phyloP scores from a whole-genome alignment of 2,113 vertebrate species.

The Numenius arquata region DNA sequence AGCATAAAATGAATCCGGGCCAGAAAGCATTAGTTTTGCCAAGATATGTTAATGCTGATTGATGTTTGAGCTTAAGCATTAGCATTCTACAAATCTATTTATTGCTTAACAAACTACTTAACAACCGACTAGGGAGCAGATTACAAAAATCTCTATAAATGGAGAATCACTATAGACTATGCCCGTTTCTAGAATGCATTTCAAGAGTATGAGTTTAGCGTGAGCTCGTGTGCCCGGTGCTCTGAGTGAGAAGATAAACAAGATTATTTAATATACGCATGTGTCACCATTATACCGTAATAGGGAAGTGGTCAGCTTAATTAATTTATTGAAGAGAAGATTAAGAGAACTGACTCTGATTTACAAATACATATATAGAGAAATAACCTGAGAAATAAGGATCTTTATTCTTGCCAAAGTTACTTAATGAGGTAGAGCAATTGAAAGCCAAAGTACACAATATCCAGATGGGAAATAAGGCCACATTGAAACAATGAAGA shows the following conservation, averaged over 20 bases:
- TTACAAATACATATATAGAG: background rate
- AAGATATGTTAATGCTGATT: background rate
- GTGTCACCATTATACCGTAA: background rate
- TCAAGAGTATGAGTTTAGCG: background rate
- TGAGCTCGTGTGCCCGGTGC: rapidly evolving
- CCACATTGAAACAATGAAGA: background rate
- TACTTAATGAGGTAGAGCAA: background rate
- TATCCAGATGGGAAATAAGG: background rate
- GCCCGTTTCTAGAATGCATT: background rate
- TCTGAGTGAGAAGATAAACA: background rate
- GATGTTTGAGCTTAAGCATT: background rate
- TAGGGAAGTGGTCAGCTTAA: background rate
- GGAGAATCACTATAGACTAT: background rate
- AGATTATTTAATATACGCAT: background rate
- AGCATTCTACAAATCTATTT: conserved; percentile 23
- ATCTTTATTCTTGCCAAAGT: background rate
- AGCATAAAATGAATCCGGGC: background rate
- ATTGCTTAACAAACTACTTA: conserved; percentile 16
- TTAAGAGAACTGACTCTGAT: background rate
- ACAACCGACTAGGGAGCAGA: background rate
- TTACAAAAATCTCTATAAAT: background rate
- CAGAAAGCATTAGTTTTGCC: background rate
- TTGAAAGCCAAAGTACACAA: background rate
- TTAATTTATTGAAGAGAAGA: background rate
- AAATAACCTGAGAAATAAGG: background rate